These are phyloP conservation scores for Polydrusus cervinus DNA, from an alignment of 2,888 invertebrate species.

Conservation along the genomic window DNA sequence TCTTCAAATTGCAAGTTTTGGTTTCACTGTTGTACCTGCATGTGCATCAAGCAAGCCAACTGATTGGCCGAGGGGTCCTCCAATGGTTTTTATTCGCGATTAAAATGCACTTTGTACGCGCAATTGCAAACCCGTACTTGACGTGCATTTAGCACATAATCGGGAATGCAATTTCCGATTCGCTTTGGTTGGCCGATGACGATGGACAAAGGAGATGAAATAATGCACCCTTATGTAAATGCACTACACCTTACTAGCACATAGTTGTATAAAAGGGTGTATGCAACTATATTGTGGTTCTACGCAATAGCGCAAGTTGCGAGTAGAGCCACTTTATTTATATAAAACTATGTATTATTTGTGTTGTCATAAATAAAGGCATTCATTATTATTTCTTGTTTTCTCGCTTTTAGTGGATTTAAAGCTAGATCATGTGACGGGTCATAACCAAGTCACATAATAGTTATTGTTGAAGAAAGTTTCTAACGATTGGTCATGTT, in stretches of 20 bases:
- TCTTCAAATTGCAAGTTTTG: conserved; percentile 38
- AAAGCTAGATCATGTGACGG: no score
- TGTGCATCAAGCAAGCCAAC: conserved; percentile 43
- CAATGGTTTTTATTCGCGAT: conserved; percentile 52
- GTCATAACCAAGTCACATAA: no score
- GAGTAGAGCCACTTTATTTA: no score
- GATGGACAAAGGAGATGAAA: conserved; percentile 37
- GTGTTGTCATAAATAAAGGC: no score
- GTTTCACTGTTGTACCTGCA: conserved; percentile 36
- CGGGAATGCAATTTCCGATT: conserved; percentile 47
- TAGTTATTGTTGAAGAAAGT: no score
- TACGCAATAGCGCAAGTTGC: no score
- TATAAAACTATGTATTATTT: no score
- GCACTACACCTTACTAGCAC: conserved; percentile 7
- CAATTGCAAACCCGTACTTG: conserved; percentile 52
- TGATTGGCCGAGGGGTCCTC: conserved; percentile 43
- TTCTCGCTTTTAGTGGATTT: no score
- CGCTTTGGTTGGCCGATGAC: conserved; percentile 45
- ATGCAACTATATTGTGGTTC: no score
- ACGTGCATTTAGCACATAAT: conserved; percentile 41
- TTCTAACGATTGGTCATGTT: no score
- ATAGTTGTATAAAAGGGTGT: conserved; percentile 25
- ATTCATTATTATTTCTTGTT: no score
- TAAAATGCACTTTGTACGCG: conserved; percentile 53
- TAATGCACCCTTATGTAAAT: conserved; percentile 44